Percentiles rank a stretch among this genome's conserved stretches.
Evolutionary conservation across 2,113 vertebrate genomes (phyloP).

Genomic region (Alligator sinensis): DNA sequence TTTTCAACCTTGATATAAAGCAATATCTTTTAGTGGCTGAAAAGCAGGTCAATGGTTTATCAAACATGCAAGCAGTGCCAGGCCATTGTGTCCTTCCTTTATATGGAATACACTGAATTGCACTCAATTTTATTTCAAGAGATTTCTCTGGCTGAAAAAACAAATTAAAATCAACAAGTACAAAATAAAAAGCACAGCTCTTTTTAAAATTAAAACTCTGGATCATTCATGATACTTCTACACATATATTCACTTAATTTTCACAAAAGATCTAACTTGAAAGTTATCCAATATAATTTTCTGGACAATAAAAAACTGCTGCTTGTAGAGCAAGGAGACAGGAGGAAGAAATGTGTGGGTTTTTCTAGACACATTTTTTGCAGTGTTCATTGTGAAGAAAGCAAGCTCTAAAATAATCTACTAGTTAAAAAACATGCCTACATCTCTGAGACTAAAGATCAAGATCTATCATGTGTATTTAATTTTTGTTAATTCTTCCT

Average conservation of each 20-base stretch:
- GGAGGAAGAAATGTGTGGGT: neutral
- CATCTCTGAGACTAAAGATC: neutral
- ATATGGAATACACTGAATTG: neutral
- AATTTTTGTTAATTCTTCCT: neutral
- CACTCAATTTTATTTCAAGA: neutral
- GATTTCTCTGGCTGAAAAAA: neutral
- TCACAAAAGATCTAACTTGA: neutral
- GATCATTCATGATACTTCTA: neutral
- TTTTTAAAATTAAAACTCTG: neutral
- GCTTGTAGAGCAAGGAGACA: neutral
- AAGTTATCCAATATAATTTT: neutral
- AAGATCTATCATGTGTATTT: neutral
- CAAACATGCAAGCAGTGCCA: neutral
- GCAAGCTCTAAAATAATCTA: neutral
- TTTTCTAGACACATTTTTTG: neutral
- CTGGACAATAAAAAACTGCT: neutral
- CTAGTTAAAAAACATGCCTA: neutral
- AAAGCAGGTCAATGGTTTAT: neutral
- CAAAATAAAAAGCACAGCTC: accelerated
- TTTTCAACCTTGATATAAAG: neutral
- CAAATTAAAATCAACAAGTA: neutral
- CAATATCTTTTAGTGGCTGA: neutral
- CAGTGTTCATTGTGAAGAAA: neutral
- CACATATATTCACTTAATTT: neutral
- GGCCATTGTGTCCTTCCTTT: neutral